Conservation (phyloP, 64 coral and sea anemone genomes). For the Orbicella faveolata region DNA sequence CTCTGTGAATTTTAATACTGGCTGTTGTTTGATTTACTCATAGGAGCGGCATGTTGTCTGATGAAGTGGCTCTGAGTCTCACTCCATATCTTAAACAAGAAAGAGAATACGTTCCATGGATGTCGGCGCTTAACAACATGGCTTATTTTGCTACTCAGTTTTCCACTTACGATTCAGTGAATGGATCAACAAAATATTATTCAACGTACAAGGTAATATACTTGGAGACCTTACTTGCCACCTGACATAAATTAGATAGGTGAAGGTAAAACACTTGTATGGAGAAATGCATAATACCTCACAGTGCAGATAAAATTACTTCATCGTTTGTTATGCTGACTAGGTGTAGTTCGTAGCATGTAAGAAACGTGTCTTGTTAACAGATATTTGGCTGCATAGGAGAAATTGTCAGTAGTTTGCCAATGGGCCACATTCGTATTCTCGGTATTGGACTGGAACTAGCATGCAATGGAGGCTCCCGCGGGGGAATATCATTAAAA, state of each 20-base stretch:
- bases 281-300: no score
- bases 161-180: conserved; percentile 23
- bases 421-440: no score
- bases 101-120: conserved; percentile 58
- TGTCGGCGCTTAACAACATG: conserved; percentile 33
- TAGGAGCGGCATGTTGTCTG: neutral
- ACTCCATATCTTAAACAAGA: conserved; percentile 46
- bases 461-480: no score
- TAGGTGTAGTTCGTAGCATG: no score
- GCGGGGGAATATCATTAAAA: no score
- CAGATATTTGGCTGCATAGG: no score
- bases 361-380: no score
- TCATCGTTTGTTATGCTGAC: no score
- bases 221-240: neutral
- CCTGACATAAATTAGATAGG: neutral
- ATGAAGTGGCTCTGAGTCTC: conserved; percentile 34
- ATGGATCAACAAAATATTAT: neutral
- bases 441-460: no score
- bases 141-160: conserved; percentile 38
- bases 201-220: conserved; percentile 37
- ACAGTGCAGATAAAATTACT: no score
- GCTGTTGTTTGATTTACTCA: neutral
- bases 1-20: no score
- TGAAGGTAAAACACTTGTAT: neutral
- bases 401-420: no score